Base-by-base conservation (phyloP, 2,113 vertebrate genomes). In the Centropus bengalensis region DNA sequence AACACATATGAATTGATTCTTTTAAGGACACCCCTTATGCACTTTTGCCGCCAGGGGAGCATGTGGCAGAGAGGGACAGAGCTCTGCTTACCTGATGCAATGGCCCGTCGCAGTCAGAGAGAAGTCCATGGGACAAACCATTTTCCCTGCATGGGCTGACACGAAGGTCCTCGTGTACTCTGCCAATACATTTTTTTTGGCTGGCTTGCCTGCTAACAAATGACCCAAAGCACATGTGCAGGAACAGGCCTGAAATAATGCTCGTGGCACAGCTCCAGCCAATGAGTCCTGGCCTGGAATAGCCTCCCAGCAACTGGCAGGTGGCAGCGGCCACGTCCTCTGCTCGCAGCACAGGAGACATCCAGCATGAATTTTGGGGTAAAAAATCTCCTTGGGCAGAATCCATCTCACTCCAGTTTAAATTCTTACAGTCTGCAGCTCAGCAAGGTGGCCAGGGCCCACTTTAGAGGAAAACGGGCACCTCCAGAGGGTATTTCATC, bases 101-200 rank as follows among this genome's bases (percentile, higher is more conserved):
- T 22, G 32, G 49, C 28, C 6, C 28, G 21, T 15, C 12, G 33
- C 5, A 15, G 28, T 49, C 56, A 47, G 56, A 56, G 40, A 81
- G 60, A n/a, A 45, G 36, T 52, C 28, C 19, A 52, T 32, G 32
- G 44, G 23, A 67, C 68, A 75, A 74, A 16, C 12, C 14, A 32
- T 55, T 77, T 66, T 26, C 55, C 24, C 49, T 44, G n/a, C 1
- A 0, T 14, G 0, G 1, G 14, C 33, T 67, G 79, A 32, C 14
- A 20, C 3, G 32, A 73, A 59, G 44, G 24, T 62, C 38, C 26
- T 51, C 0, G 0, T 0, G 0, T 15, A 27, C 28, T 26, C 24
- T 86, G 63, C 51, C 59, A 27, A 33, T 1, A 26, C 20, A 3
- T 7, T 32, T 80, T 32, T 80, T 67, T 55, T 59, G 70, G 27